Base-by-base conservation (phyloP, 2,888 invertebrate species). In the Thymelicus acteon region DNA sequence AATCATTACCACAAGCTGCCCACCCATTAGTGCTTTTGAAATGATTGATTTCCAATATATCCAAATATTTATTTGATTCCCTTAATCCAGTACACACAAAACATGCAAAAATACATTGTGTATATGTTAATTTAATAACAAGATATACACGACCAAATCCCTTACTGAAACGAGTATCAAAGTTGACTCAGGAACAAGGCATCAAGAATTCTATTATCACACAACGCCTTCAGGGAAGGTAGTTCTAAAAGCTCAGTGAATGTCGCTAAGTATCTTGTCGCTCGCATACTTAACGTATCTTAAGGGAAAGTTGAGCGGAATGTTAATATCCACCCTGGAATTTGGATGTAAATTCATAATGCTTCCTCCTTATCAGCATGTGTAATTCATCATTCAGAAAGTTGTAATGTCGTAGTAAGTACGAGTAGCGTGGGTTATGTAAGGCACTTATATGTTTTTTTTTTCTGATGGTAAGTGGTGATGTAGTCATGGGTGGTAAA, bases 181-280 rank as follows among this genome's bases (percentile, higher is more conserved):
- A 13, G 19, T 54, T 15, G 31, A 40, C 67, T 48, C 37, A 39
- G 40, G 47, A 67, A 60, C 49, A 67, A 39, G 60, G 58, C 60
- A 49, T 67, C 60, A 67, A 39, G 60, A 63, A 63, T 52, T 49
- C 40, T 47, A 49, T 60, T 52, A 63, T 63, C 60, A 60, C 31
- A 54, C 31, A 44, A 48, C 48, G 48, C 7, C 62, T n/a, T 44
- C 3, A 48, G 48, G 62, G 47, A 62, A 49, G 54, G 54, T 54
- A 24, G 54, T 8, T 19, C 10, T 54, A 54, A 24, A 19, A 4
- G 54, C 54, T 19, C 48, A 10, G 24, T 61, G 61, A 61, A 47
- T 60, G 48, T 60, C 48, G 60, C 37, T 49, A 67, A 67, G 67
- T 67, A 58, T 67, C 49, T 60, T 67, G 67, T 67, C 39, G 19